phyloP scores from a whole-genome alignment of 1,140 invertebrate species.

The Ridgeia piscesae region DNA sequence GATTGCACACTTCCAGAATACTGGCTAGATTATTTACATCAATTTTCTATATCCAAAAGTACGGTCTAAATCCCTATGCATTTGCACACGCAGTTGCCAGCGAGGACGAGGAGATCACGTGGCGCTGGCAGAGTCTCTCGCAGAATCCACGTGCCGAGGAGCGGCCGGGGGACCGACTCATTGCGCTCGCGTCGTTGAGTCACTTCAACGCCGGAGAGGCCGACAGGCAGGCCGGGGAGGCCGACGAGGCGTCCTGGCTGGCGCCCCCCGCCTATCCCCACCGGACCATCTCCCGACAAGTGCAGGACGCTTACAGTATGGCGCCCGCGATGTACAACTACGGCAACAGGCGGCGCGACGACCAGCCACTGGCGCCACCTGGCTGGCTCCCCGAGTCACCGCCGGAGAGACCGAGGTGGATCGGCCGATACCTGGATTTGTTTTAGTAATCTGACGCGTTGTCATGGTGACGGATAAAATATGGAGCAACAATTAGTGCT shows the following conservation, averaged over 20 bases:
- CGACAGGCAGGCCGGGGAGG: not conserved
- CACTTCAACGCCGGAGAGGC: not conserved
- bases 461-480: not conserved
- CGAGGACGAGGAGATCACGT: not conserved
- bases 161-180: not conserved
- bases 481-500: not conserved
- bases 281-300: not conserved
- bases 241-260: not conserved
- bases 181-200: not conserved
- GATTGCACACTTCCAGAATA: too few relatives aligned
- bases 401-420: not conserved
- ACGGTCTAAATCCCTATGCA: too few relatives aligned
- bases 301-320: not conserved
- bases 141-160: not conserved
- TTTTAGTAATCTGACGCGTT: not conserved
- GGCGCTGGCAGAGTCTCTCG: not conserved
- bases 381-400: not conserved
- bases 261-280: not conserved
- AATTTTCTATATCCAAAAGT: too few relatives aligned
- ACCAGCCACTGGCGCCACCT: not conserved
- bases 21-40: too few relatives aligned
- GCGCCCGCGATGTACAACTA: not conserved
- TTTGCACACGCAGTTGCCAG: not conserved
- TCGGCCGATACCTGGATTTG: not conserved
- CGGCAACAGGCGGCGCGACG: not conserved